Percentiles rank a stretch among this genome's conserved stretches.
phyloP scores from a whole-genome alignment of 2,888 invertebrate genomes.

The Acleris cristana region DNA sequence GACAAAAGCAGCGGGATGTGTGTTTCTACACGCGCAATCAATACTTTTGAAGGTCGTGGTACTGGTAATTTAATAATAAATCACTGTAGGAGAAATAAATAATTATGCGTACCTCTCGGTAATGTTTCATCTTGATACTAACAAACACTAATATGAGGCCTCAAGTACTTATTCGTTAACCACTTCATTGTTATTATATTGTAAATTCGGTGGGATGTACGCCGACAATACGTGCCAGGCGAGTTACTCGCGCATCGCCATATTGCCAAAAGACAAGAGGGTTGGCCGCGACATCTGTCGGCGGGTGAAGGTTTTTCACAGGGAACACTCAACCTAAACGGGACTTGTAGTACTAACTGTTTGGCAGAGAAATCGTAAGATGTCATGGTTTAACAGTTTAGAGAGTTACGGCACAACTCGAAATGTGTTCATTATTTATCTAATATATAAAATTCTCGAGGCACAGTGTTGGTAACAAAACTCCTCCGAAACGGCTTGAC shows the following conservation, averaged over 20 bases:
- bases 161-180: conserved; percentile 30
- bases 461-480: too few relatives aligned
- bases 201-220: conserved; percentile 10
- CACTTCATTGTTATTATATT: conserved; percentile 28
- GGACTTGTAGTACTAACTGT: conserved; percentile 11
- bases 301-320: conserved; percentile 33
- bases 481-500: too few relatives aligned
- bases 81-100: conserved; percentile 14
- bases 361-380: conserved; percentile 39
- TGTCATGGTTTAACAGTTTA: conserved; percentile 37
- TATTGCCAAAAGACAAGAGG: conserved; percentile 46
- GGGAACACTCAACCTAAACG: conserved; percentile 19
- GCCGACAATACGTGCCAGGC: conserved; percentile 32
- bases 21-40: conserved; percentile 29
- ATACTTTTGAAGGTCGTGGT: conserved; percentile 33
- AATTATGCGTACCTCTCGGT: conserved; percentile 34
- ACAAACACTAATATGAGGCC: conserved; percentile 22
- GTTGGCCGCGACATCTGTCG: conserved; percentile 45
- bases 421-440: too few relatives aligned
- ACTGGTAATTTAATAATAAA: conserved; percentile 34
- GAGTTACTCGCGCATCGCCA: conserved; percentile 40
- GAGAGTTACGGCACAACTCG: background rate
- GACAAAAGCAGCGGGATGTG: conserved; percentile 9
- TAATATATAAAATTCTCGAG: too few relatives aligned
- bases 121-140: conserved; percentile 29